Base-by-base conservation (phyloP, 2,113 vertebrate species). In the Hypanus sabinus region DNA sequence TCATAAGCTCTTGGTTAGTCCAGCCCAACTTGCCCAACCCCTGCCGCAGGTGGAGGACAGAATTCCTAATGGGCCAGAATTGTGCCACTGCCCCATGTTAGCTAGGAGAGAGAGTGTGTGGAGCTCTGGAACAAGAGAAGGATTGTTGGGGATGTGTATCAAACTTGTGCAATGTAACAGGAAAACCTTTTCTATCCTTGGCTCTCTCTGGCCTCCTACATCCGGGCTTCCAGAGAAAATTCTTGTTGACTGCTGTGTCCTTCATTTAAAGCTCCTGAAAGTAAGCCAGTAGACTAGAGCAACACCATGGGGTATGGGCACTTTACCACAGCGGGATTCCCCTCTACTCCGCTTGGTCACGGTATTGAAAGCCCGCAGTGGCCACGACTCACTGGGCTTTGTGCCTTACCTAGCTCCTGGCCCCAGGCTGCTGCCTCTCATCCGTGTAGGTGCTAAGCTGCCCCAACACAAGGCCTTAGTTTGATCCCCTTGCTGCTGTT, bases 351-450 rank as follows among this genome's bases (percentile, higher is more conserved):
- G 5, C 57, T 30, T 3, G 0, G 30, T 62, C 10, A 4, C n/a
- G 30, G 10, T 1, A 14, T 6, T n/a, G 83, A 62, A 11, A 16
- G 57, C 60, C 12, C 36, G 68, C 33, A 24, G 33, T 38, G 68
- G 90, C 33, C 27, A 20, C 38, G 90, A 4, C 68, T 71, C 65
- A 38, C 24, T 92, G 68, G 38, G 90, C 38, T 71, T 71, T 36
- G 65, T 92, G 90, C 90, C 90, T 92, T 73, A 92, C 14, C 16
- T 71, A 92, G 65, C 24, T 73, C 33, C 90, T 71, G 12, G 65
- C 36, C 90, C 65, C n/a, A 11, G 68, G 18, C 62, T 91, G 88
- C 33, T 36, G 62, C 62, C 88, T 65, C 33, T 46, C 33, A 38
- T 38, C 68, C 68, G 24, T 38, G 65, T 65, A 71, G 70, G 90